Base-by-base conservation (phyloP, 2,888 invertebrate genomes). In the Eilema griseolum region DNA sequence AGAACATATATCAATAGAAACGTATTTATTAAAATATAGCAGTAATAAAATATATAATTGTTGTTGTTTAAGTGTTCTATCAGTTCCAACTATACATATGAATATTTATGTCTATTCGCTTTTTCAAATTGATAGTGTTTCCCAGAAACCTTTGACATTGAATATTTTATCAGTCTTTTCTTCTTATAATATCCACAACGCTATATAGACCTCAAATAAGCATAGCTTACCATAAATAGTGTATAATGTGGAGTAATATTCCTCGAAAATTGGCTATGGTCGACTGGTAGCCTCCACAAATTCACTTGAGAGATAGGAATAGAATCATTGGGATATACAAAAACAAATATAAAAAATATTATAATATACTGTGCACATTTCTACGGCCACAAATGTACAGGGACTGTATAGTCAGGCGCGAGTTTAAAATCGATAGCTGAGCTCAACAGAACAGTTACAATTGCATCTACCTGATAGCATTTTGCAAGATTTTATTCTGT, bases 351-450 rank as follows among this genome's bases (percentile, higher is more conserved):
- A 28, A 16, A 24, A 12, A 60, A 28, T 26, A 63, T 3, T 41
- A 26, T 46, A 33, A 37, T 37, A 11, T 20, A 8, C 16, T 28
- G 26, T 16, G 20, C 23, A 41, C 31, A 59, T 46, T 64, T 41
- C 4, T 12, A 26, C 11, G 69, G 41, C 64, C 64, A 1, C 31
- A 46, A 69, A n/a, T 69, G 69, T 69, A 64, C 64, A 59, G 59
- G 24, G 46, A 64, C 31, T 69, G 59, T 67, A n/a, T 28, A 37
- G 64, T 73, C 61, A 63, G 31, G 61, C 23, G 59, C 23, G 14
- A 70, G 72, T 75, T 69, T 75, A 75, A 73, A 81, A 81, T 79
- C 73, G 67, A 79, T 78, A 61, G 69, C 59, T 71, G 63, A 69
- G 59, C 69, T 64, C 63, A 28, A 14, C 57, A 68, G 57, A 62